Evolutionary conservation across 2,888 invertebrate genomes (phyloP).

Genomic region (Tethea ocularis): DNA sequence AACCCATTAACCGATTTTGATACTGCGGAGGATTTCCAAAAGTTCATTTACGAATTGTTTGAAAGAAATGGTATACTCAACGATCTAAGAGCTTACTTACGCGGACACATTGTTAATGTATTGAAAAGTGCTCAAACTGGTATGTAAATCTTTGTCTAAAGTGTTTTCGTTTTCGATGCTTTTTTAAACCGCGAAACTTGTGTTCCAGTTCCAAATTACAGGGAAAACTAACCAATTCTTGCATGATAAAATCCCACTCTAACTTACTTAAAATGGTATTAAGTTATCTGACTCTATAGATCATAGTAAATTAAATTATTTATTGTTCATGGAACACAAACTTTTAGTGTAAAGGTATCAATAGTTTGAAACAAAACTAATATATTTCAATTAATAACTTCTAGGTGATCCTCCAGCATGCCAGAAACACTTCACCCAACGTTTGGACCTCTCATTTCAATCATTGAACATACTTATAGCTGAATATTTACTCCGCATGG

Average conservation of each 20-base stretch:
- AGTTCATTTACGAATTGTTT: constrained; percentile 82
- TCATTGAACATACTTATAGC: constrained; percentile 85
- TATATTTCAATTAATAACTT: constrained; percentile 20
- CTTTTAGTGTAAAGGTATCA: background rate
- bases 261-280: background rate
- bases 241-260: constrained; percentile 4
- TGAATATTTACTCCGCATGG: constrained; percentile 82
- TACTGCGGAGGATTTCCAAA: constrained; percentile 82
- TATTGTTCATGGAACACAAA: background rate
- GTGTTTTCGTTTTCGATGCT: background rate
- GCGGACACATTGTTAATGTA: constrained; percentile 83
- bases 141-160: constrained; percentile 29
- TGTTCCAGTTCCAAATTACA: background rate
- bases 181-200: background rate
- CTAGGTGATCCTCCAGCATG: constrained; percentile 63
- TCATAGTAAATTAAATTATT: background rate
- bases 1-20: constrained; percentile 36
- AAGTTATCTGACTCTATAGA: background rate
- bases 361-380: background rate
- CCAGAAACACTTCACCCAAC: constrained; percentile 67
- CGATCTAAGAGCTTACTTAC: constrained; percentile 83
- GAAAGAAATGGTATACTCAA: constrained; percentile 85
- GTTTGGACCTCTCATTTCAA: constrained; percentile 79
- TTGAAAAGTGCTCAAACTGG: constrained; percentile 77
- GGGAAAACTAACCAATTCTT: background rate